Base-by-base conservation (phyloP, 2,797 vertebrate species). In the Leptodactylus fallax region DNA sequence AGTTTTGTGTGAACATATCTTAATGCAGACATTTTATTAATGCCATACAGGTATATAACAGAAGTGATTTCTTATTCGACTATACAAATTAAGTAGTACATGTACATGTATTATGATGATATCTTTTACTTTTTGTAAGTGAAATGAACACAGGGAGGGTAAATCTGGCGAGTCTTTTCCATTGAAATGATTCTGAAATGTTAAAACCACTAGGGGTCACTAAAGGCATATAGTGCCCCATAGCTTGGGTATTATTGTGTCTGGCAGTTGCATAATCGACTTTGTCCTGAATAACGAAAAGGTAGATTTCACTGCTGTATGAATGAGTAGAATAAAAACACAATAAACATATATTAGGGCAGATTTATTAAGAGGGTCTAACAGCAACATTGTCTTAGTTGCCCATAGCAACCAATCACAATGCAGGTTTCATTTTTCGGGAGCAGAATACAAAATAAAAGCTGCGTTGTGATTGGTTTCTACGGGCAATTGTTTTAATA, bases 151-250 rank as follows among this genome's bases (percentile, higher is more conserved):
- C 27, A 71, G 16, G 21, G 45, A 72, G 6, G 7, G 16, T 19
- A 7, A 19, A 19, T 11, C 3, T 51, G 17, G 0, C 19, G 49
- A 47, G 3, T 9, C 7, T 7, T 53, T 23, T 10, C 6, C 27
- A 69, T 36, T 27, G 11, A 8, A 12, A 67, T 67, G 23, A 67
- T 25, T 16, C 49, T 51, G n/a, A 25, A 77, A 14, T 5, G 19
- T 76, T 12, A n/a, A 12, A n/a, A 85, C 83, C 83, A 85, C 58
- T 85, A 85, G 83, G 6, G 36, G 72, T 78, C 83, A 53, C 14
- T 84, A 49, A 47, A 58, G 11, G 21, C 27, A 27, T 69, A 17
- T n/a, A n/a, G n/a, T n/a, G n/a, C n/a, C n/a, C n/a, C n/a, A 11
- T 3, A 47, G 17, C 13, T 0, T 36, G 10, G 58, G n/a, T n/a